These are phyloP conservation scores for Bolinopsis microptera DNA, from an alignment of 37 sponge, comb jelly and placozoan species.

Conservation along the genomic window DNA sequence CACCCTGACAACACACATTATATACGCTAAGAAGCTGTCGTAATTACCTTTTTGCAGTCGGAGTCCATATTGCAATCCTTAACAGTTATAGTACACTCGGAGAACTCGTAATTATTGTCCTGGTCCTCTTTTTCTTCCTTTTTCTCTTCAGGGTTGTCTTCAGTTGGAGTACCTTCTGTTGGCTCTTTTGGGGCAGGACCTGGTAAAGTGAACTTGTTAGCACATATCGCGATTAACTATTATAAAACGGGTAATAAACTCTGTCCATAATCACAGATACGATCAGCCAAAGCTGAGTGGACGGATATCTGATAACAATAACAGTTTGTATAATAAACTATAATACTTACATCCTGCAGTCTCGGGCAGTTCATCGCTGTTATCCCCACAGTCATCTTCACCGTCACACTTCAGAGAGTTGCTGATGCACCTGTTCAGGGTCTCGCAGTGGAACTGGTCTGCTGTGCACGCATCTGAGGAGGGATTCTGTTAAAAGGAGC, in stretches of 20 bases:
- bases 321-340: too few species aligned
- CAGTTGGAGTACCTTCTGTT: background rate
- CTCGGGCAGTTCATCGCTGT: constrained; percentile 1
- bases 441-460: background rate
- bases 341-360: constrained; percentile 19
- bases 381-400: constrained; percentile 55
- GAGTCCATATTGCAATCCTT: constrained; percentile 19
- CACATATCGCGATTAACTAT: background rate
- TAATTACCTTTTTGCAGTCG: constrained; percentile 56
- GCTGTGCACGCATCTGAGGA: background rate
- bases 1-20: background rate
- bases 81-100: background rate
- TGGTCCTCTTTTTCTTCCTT: background rate
- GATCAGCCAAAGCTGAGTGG: too few species aligned
- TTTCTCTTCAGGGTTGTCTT: background rate
- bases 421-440: background rate
- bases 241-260: too few species aligned
- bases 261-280: too few species aligned
- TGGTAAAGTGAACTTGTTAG: background rate
- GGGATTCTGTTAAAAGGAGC: too few species aligned
- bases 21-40: too few species aligned
- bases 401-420: constrained; percentile 34
- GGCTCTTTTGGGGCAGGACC: background rate
- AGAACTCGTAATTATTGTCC: constrained; percentile 8
- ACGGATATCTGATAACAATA: too few species aligned